Evolutionary conservation across 2,113 vertebrate species (phyloP).

Genomic region (Callaeas wilsoni): DNA sequence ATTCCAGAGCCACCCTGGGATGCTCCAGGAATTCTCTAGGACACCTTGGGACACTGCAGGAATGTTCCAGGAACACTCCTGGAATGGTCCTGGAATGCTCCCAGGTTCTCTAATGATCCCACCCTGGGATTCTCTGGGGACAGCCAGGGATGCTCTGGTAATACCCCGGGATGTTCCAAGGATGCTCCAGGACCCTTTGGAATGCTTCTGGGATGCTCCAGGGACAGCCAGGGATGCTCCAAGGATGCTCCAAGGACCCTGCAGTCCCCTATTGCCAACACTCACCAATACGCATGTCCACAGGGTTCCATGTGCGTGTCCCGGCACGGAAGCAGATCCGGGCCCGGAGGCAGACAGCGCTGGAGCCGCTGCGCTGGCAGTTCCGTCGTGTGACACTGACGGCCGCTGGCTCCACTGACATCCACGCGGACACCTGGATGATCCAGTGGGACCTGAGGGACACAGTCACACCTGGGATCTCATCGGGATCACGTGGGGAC

Average conservation of each 20-base stretch:
- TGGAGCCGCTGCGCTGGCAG: constrained; percentile 76
- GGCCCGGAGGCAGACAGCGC: constrained; percentile 82
- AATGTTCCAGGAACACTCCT: not conserved
- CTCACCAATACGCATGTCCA: constrained; percentile 76
- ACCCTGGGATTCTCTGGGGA: not conserved
- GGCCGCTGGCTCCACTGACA: constrained; percentile 79
- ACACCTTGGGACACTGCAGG: not conserved
- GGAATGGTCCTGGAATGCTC: not conserved
- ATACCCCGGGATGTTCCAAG: not conserved
- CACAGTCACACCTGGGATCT: not conserved
- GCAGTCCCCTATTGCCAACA: not conserved
- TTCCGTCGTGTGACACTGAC: constrained; percentile 87
- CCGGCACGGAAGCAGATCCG: constrained; percentile 78
- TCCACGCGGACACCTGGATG: constrained; percentile 74
- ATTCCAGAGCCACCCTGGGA: not conserved
- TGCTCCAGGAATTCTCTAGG: not conserved
- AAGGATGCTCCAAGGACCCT: not conserved
- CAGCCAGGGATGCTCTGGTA: not conserved
- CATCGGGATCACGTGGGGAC: not conserved
- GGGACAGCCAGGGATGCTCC: not conserved
- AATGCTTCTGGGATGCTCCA: not conserved
- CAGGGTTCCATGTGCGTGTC: constrained; percentile 68
- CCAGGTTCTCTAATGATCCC: not conserved
- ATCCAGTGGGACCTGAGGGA: constrained; percentile 82
- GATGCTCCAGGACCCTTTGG: not conserved